These are phyloP conservation scores for Anser cygnoides DNA, from an alignment of 2,113 vertebrate species.

Conservation along the genomic window DNA sequence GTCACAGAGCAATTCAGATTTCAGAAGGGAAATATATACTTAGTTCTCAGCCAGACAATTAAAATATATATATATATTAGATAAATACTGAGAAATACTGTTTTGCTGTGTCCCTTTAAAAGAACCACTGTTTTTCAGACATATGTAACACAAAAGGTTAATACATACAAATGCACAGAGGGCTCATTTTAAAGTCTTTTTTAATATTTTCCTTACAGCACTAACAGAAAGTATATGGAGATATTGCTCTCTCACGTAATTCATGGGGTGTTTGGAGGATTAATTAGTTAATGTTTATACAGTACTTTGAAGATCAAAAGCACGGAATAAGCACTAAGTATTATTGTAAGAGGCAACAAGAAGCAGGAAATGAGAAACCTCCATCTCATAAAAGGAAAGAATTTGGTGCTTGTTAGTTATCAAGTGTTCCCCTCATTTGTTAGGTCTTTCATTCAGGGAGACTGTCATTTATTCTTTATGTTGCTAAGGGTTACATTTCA, in stretches of 20 bases:
- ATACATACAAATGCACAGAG: neutral
- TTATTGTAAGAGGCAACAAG: neutral
- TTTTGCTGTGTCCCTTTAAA: neutral
- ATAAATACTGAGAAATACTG: neutral
- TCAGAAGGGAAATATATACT: neutral
- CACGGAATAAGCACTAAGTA: neutral
- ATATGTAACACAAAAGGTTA: neutral
- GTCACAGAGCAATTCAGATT: neutral
- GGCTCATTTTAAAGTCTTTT: neutral
- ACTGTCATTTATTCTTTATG: neutral
- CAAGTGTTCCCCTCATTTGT: neutral
- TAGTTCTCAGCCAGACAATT: neutral
- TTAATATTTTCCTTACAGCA: neutral
- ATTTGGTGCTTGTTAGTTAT: neutral
- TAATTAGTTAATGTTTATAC: slow-evolving; percentile 19
- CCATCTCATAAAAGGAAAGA: neutral
- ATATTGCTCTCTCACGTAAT: neutral
- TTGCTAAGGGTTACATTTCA: slow-evolving; percentile 11
- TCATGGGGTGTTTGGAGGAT: neutral
- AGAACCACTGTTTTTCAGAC: neutral
- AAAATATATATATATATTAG: neutral
- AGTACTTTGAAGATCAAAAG: slow-evolving; percentile 28
- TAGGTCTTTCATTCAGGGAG: neutral
- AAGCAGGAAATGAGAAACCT: slow-evolving; percentile 35
- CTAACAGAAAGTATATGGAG: neutral